These are phyloP conservation scores for Agrypnus murinus DNA, from an alignment of 2,888 invertebrate species.

Conservation along the genomic window DNA sequence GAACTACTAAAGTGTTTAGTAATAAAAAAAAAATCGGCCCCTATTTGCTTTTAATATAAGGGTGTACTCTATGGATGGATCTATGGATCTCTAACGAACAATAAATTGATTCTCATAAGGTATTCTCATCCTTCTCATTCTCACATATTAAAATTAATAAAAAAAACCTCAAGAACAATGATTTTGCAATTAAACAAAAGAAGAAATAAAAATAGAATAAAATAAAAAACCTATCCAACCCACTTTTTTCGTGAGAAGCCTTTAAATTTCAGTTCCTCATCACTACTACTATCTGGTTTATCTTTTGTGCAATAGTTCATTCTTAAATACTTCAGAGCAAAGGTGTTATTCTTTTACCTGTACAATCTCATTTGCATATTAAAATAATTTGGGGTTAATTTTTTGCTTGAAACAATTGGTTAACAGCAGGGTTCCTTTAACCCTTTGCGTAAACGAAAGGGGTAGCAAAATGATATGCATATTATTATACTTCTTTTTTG, in stretches of 20 bases:
- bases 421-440: conserved; percentile 53
- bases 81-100: not conserved
- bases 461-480: conserved; percentile 64
- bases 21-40: conserved; percentile 49
- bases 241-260: conserved; percentile 50
- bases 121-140: not conserved
- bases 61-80: conserved; percentile 3
- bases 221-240: not conserved
- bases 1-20: conserved; percentile 56
- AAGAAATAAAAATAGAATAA: conserved; percentile 4
- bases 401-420: conserved; percentile 67
- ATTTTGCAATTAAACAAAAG: conserved; percentile 34
- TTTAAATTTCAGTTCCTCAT: conserved; percentile 41
- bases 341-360: conserved; percentile 60
- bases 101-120: not conserved
- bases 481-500: conserved; percentile 52
- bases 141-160: conserved; percentile 2
- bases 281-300: conserved; percentile 40
- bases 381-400: conserved; percentile 66
- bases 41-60: conserved; percentile 51
- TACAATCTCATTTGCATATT: conserved; percentile 64
- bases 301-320: conserved; percentile 43
- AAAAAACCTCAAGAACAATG: conserved; percentile 23
- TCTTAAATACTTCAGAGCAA: conserved; percentile 45
- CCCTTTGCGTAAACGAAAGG: conserved; percentile 50